These are phyloP conservation scores for Lordiphosa clarofinis DNA, from an alignment of 1,140 invertebrate species.

Conservation along the genomic window DNA sequence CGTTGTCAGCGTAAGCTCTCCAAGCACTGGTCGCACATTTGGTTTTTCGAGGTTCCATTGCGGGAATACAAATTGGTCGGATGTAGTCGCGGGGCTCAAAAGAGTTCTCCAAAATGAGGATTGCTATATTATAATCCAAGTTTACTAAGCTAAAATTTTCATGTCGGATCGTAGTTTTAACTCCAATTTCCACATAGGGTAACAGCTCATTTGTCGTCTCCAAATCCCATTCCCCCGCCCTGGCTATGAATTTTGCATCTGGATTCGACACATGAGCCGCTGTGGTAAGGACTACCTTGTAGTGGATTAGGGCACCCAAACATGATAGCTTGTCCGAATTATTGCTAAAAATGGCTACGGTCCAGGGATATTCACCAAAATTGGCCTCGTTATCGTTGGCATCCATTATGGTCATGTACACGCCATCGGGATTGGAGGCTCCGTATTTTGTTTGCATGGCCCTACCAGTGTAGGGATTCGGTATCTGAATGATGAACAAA, in stretches of 20 bases:
- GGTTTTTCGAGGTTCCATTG: neutral
- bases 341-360: neutral
- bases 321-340: neutral
- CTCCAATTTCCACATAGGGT: constrained; percentile 3
- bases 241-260: neutral
- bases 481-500: too few species aligned
- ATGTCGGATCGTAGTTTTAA: neutral
- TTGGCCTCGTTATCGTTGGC: neutral
- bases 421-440: constrained; percentile 3
- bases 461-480: too few species aligned
- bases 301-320: constrained; percentile 9
- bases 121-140: constrained; percentile 4
- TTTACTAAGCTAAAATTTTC: neutral
- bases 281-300: constrained; percentile 14
- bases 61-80: neutral
- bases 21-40: constrained; percentile 24
- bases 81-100: constrained; percentile 3
- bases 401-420: constrained; percentile 3
- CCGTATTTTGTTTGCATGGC: too few species aligned
- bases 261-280: neutral
- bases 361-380: constrained; percentile 33
- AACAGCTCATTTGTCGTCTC: neutral
- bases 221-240: constrained; percentile 40
- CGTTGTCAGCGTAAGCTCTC: neutral
- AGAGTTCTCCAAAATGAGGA: neutral